Evolutionary conservation across 2,113 vertebrate species (phyloP), one percentile per base, ranked within the genome.

Genomic region (Jaculus jaculus): DNA sequence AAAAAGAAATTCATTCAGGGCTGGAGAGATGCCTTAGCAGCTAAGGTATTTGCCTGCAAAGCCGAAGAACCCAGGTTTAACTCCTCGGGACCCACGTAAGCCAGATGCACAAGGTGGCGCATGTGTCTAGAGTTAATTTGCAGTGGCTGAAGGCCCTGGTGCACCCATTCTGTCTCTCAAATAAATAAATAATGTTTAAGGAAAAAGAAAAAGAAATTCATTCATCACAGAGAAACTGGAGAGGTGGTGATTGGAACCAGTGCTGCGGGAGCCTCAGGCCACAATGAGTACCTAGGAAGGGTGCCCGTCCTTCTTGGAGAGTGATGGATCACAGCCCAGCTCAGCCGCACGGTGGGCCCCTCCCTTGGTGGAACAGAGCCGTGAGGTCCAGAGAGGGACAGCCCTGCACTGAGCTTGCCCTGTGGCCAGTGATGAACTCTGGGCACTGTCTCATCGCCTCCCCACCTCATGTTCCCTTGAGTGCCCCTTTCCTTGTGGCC

Each of bases 221-320:
- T 28, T 51, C 73, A 39, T 28, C 37, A 8, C 58, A 81, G 71
- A 72, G 83, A 63, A 78, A 26, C 81, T 7, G 6, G 80, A 1
- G 21, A 30, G 2, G 0, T 0, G 28, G 42, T 77, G 24, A 23
- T 18, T 21, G 17, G 20, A 65, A 11, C 13, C 65, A 34, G 13
- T 16, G 82, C 60, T 61, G 54, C 15, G 17, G 2, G 1, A 23
- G 17, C n/a, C 1, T 2, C 60, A 2, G 23, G n/a, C 37, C 28
- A 26, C 42, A 0, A 10, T 28, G 18, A 20, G 28, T 7, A 18
- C 32, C 15, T n/a, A 8, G 71, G 85, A 81, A 34, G 65, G 47
- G n/a, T n/a, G n/a, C n/a, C n/a, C 30, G 8, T 20, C 61, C 18
- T 54, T 37, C 23, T 51, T 21, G 68, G 84, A n/a, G 37, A 71